Percentiles rank a stretch among this genome's conserved stretches.
Evolutionary conservation across 2,888 invertebrate genomes (phyloP).

Genomic region (Lepidochitona cinerea): DNA sequence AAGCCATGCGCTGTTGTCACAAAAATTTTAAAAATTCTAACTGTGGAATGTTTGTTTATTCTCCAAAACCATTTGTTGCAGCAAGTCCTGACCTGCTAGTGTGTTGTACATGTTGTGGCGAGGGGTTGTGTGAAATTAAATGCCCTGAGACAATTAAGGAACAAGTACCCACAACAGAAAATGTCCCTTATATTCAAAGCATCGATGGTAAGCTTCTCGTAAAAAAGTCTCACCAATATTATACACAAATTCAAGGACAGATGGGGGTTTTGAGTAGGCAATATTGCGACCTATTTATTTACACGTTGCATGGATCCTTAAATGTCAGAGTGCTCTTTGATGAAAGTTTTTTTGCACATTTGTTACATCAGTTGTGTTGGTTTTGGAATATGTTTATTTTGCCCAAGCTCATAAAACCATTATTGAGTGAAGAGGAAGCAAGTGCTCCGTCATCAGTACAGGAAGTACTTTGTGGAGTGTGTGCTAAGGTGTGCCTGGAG

Average conservation of each 20-base stretch:
- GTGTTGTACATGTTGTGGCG: constrained; percentile 22
- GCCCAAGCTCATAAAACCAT: not conserved
- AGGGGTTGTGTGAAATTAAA: constrained; percentile 10
- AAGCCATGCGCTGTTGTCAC: constrained; percentile 16
- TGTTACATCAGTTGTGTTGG: not conserved
- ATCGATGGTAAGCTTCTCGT: not conserved
- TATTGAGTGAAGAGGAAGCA: not conserved
- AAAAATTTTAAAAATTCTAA: constrained; percentile 14
- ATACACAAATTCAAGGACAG: constrained; percentile 11
- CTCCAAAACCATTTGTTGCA: constrained; percentile 13
- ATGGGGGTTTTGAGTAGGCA: constrained; percentile 2
- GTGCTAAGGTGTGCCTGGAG: not conserved
- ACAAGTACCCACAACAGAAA: not conserved
- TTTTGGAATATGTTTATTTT: not conserved
- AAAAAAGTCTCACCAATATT: constrained; percentile 10
- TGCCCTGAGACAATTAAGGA: not conserved
- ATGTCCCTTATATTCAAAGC: not conserved
- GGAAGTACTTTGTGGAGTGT: not conserved
- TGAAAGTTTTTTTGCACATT: not conserved
- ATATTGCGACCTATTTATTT: constrained; percentile 13
- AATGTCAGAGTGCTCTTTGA: not conserved
- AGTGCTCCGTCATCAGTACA: too few relatives aligned
- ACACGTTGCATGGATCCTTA: not conserved
- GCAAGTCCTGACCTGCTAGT: constrained; percentile 28
- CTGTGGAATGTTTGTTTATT: constrained; percentile 11